Evolutionary conservation across 23 tunicate species (phyloP), one percentile per base, ranked within the genome.

Genomic region (Phallusia fumigata): DNA sequence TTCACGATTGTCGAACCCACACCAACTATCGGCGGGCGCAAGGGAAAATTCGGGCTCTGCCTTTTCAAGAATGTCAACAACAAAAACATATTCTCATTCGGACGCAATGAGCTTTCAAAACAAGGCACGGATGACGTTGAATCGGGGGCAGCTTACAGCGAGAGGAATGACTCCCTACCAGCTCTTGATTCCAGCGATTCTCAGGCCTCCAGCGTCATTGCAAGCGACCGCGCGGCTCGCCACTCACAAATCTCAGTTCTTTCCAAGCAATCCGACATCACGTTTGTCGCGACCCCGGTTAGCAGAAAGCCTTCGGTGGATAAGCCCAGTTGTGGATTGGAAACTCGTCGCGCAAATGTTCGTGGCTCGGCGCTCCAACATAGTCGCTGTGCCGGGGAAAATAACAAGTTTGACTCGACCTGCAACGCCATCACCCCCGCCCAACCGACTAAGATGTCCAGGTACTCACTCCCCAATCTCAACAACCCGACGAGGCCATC

Each of bases 1-100:
- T 53, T 52, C 12, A 80, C 73, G 3, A 80, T 53, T 11, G 74
- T 80, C 3, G 83, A 80, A 52, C 83, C 83, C 32, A 80, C 73
- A 28, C 83, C 83, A 1, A 24, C 28, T 22, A 6, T 58, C 15
- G 69, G 69, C 11, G 28, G 69, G 28, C 69, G 69, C 3, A 58
- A 58, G 16, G 47, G 47, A 10, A 58, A 58, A 58, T 13, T 58
- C 11, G 69, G 69, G 26, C 28, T 58, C 28, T 24, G 1, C 69
- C 69, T 58, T 8, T 58, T 58, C 28, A 58, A 58, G 69, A 58
- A 58, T 16, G 13, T 58, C 69, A 58, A 58, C 69, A 11, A 58
- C 69, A 58, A 58, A 24, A 58, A 24, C 16, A 58, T 58, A 8
- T 58, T 58, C 69, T 22, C 69, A 1, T 13, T 58, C 15, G 69